Evolutionary conservation across 2,888 invertebrate species (phyloP).

Genomic region (Lepeophtheirus nordmannii): DNA sequence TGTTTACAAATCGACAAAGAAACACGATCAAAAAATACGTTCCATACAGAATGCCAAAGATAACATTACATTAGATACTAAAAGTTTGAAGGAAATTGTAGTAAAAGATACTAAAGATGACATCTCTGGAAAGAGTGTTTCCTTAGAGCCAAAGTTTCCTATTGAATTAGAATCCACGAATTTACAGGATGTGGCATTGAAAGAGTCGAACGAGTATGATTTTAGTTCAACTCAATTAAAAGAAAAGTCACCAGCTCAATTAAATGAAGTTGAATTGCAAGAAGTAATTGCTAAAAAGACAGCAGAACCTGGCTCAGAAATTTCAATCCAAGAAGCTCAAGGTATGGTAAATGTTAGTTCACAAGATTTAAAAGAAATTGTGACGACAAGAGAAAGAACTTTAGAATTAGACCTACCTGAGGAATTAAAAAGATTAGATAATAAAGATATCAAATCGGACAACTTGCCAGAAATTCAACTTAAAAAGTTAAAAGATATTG

Average conservation of each 20-base stretch:
- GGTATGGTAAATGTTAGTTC: neutral
- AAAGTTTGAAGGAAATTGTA: neutral
- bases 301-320: neutral
- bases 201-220: neutral
- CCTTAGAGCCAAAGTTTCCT: neutral
- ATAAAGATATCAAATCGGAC: neutral
- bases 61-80: too few relatives aligned
- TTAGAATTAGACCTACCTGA: neutral
- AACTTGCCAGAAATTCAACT: neutral
- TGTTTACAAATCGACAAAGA: neutral
- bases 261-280: neutral
- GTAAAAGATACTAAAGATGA: neutral
- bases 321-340: neutral
- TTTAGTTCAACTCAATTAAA: neutral
- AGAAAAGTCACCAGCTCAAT: neutral
- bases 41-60: too few relatives aligned
- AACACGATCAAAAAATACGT: too few relatives aligned
- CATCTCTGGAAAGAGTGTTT: neutral
- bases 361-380: neutral
- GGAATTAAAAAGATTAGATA: neutral
- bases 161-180: neutral
- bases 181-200: neutral
- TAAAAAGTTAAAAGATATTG: neutral
- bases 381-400: neutral
- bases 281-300: neutral